phyloP scores from a whole-genome alignment of 1,140 invertebrate genomes.

The Bombus fervidus region DNA sequence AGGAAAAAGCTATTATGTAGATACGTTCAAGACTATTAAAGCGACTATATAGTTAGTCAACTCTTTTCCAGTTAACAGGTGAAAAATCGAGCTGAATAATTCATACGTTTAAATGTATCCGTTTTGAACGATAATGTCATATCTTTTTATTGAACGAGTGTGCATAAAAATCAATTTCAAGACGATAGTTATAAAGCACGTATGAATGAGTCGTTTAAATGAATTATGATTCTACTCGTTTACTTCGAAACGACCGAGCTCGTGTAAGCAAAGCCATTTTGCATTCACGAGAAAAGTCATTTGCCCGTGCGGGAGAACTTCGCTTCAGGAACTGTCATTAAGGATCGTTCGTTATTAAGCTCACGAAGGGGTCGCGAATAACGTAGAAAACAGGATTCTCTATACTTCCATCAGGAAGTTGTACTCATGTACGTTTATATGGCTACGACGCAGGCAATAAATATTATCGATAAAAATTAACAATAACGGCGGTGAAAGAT shows the following conservation, averaged over 20 bases:
- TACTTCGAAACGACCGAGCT: background rate
- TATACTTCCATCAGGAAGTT: background rate
- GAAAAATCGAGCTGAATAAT: background rate
- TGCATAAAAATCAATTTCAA: background rate
- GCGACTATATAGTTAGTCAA: background rate
- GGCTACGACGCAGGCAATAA: background rate
- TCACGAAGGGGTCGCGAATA: slow-evolving; percentile 18
- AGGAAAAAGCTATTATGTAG: background rate
- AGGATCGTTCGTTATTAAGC: slow-evolving; percentile 41
- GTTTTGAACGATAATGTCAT: background rate
- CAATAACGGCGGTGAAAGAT: background rate
- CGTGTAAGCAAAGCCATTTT: slow-evolving; percentile 25
- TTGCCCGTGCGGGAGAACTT: slow-evolving; percentile 30
- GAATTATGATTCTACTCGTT: slow-evolving; percentile 16
- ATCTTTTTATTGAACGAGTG: background rate
- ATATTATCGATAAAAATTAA: background rate
- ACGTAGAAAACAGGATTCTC: background rate
- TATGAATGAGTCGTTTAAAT: background rate
- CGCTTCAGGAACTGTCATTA: slow-evolving; percentile 40
- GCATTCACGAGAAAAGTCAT: slow-evolving; percentile 41
- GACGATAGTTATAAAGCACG: background rate
- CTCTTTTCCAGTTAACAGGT: background rate
- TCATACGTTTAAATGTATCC: background rate
- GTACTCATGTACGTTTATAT: background rate
- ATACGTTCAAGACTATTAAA: background rate